Evolutionary conservation across 1,140 invertebrate species (phyloP).

Genomic region (Trichomalopsis sarcophagae): DNA sequence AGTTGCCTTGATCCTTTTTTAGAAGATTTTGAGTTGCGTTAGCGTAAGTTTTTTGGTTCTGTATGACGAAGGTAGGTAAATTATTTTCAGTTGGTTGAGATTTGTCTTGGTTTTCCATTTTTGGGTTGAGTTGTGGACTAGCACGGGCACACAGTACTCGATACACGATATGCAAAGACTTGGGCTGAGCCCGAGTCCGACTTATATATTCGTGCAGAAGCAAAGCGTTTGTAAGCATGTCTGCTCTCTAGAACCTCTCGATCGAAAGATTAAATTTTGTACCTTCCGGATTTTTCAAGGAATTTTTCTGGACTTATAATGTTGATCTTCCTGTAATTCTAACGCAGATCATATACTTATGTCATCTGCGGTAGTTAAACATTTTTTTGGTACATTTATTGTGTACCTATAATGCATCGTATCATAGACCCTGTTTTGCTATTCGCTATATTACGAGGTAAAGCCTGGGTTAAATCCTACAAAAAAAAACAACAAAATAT

Average conservation of each 20-base stretch:
- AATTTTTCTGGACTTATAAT: too few relatives aligned
- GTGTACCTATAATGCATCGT: too few relatives aligned
- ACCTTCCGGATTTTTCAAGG: too few relatives aligned
- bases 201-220: slow-evolving; percentile 18
- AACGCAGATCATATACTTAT: too few relatives aligned
- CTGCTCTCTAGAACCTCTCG: not conserved
- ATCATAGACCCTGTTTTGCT: too few relatives aligned
- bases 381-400: too few relatives aligned
- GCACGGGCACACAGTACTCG: not conserved
- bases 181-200: not conserved
- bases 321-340: too few relatives aligned
- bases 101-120: slow-evolving; percentile 19
- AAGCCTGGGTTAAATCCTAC: too few relatives aligned
- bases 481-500: too few relatives aligned
- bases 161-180: slow-evolving; percentile 2
- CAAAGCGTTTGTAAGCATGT: slow-evolving; percentile 13
- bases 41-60: not conserved
- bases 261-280: too few relatives aligned
- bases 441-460: too few relatives aligned
- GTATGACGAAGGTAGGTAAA: not conserved
- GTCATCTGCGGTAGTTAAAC: too few relatives aligned
- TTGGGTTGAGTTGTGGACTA: not conserved
- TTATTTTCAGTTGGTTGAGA: not conserved
- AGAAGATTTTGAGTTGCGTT: not conserved
- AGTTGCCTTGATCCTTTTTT: not conserved